Base-by-base conservation (phyloP, 2,888 invertebrate genomes). In the Oscheius sp. region DNA sequence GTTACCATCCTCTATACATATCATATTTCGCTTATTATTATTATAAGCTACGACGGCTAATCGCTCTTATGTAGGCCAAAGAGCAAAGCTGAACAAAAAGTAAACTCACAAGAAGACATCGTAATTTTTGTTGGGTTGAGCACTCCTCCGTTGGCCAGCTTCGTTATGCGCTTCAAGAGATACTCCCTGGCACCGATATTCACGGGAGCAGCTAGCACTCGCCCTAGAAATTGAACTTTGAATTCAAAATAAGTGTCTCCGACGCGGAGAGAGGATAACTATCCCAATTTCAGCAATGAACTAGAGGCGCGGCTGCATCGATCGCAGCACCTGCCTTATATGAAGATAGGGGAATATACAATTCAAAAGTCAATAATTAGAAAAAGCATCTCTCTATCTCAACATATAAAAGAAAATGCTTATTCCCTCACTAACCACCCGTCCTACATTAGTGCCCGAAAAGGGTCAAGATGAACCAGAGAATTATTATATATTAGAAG, bases 271-370 rank as follows among this genome's bases (percentile, higher is more conserved):
- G 20, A 6, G 20, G 53, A 53, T 33, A 53, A 53, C 31, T 53
- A 53, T 53, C 12, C 33, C 20, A 53, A 53, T 53, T 33, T 53
- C 53, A n/a, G 53, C n/a, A n/a, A n/a, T n/a, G n/a, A n/a, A n/a
- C n/a, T n/a, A n/a, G n/a, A 42, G 42, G 17, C 53, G 29, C 6
- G 27, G 3, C 3, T 12, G 15, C 29, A 29, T 53, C 1, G 31
- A 53, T 25, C 20, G 48, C 25, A 12, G 25, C 23, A 37, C 37
- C 37, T 37, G 37, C 37, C 8, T 37, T 37, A n/a, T n/a, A 37
- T 37, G 37, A 37, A 37, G 15, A 15, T 8, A 8, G 15, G 15
- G 15, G 37, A 37, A 10, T 37, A 37, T 37, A 10, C 15, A 8
- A 37, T 8, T 10, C 37, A 37, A 37, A 37, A 37, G 8, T 37